Evolutionary conservation across 2,888 invertebrate species (phyloP).

Genomic region (Tiliacea aurago): DNA sequence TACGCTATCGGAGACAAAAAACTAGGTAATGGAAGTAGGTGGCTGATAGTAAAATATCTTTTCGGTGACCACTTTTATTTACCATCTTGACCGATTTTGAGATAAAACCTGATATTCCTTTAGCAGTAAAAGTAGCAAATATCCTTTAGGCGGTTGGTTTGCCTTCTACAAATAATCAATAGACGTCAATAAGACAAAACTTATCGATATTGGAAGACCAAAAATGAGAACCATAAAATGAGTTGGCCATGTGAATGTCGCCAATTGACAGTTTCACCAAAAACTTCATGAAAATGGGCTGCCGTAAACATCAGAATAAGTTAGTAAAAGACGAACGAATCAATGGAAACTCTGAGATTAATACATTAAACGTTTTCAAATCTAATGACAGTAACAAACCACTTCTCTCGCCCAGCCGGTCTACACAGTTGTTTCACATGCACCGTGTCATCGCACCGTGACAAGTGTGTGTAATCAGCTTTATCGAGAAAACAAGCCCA

Average conservation of each 20-base stretch:
- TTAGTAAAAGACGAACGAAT: neutral
- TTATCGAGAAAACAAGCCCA: slow-evolving; percentile 53
- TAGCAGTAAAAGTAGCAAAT: neutral
- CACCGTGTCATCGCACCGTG: slow-evolving; percentile 31
- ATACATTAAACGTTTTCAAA: slow-evolving; percentile 11
- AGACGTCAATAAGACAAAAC: too few relatives aligned
- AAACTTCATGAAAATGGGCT: neutral
- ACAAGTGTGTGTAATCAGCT: slow-evolving; percentile 54
- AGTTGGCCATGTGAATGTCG: neutral
- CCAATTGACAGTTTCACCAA: neutral
- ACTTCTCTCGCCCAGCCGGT: slow-evolving; percentile 24
- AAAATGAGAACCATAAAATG: neutral
- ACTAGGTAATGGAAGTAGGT: slow-evolving; percentile 43
- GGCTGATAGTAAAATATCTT: slow-evolving; percentile 20
- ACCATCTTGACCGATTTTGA: slow-evolving; percentile 1
- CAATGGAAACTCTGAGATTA: neutral
- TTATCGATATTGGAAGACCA: neutral
- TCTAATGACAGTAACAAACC: slow-evolving; percentile 34
- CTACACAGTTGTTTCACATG: slow-evolving; percentile 41
- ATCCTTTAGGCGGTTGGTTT: neutral
- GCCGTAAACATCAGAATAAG: neutral
- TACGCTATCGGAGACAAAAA: slow-evolving; percentile 38
- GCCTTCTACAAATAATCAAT: neutral
- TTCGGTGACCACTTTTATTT: slow-evolving; percentile 4
- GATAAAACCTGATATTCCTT: neutral